These are phyloP conservation scores for Centropus unirufus DNA, from an alignment of 2,113 vertebrate species.

Conservation along the genomic window DNA sequence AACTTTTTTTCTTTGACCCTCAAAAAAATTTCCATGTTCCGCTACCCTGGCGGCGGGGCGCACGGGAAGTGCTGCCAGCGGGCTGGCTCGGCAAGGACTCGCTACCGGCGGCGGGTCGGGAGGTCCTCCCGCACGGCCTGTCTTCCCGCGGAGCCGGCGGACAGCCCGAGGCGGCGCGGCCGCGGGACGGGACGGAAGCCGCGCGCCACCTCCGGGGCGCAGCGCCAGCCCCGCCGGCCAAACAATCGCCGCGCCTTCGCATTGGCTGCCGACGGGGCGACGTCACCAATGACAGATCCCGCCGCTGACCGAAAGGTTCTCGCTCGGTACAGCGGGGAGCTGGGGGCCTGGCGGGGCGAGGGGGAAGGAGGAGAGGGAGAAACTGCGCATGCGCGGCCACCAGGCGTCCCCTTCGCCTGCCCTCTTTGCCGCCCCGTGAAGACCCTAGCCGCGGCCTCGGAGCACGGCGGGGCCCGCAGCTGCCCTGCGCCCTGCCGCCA, in stretches of 20 bases:
- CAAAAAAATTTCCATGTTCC: constrained; percentile 12
- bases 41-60: not conserved
- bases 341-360: not conserved
- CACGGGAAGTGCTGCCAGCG: not conserved
- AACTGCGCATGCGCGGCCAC: constrained; percentile 81
- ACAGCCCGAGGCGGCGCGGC: constrained; percentile 82
- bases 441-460: too few relatives aligned
- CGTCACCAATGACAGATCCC: constrained; percentile 90
- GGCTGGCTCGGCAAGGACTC: not conserved
- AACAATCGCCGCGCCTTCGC: constrained; percentile 86
- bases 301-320: constrained; percentile 81
- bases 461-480: not conserved
- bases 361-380: too few relatives aligned
- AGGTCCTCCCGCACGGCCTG: not conserved
- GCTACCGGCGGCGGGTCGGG: not conserved
- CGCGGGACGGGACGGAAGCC: constrained; percentile 57
- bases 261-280: constrained; percentile 87
- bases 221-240: constrained; percentile 84
- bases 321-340: constrained; percentile 49
- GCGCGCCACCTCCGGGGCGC: constrained; percentile 89
- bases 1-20: constrained; percentile 35
- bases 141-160: constrained; percentile 70
- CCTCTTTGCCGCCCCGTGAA: not conserved
- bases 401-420: not conserved
- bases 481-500: too few relatives aligned